Base-by-base conservation (phyloP, 2,888 invertebrate genomes). In the Drosophila borborema region DNA sequence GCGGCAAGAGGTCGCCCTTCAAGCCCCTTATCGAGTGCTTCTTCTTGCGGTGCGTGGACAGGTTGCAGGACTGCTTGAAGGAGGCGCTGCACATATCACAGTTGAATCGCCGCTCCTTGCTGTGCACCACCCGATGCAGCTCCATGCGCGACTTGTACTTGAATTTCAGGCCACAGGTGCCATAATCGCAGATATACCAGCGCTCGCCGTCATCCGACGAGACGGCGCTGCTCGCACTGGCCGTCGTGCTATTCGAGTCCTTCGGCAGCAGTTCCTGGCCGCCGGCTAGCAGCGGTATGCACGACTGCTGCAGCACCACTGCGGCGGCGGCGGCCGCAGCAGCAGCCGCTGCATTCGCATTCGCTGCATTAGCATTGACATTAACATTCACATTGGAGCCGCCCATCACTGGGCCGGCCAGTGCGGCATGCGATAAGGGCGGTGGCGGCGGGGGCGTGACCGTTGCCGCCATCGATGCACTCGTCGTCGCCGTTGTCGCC, bases 61-160 rank as follows among this genome's bases (percentile, higher is more conserved):
- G 69, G 72, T 91, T 91, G 64, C 91, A 91, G 14, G 91, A 91
- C 64, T 91, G 91, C 66, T 91, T 91, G 31, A 91, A 91, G 68
- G 92, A 92, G 56, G 91, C 91, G 62, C 77, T 86, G 73, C 91
- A 91, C 59, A 91, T 73, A 66, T 91, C 92, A 77, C 91, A 91
- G 54, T 87, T 89, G 64, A 91, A 91, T n/a, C 91, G 91, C 51
- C 91, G 84, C 75, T 90, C 91, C 75, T 91, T 91, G 76, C 91
- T 91, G 60, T 91, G 91, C 64, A 91, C 91, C 54, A 91, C 90
- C 6, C 92, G 91, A 76, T 91, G 91, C 71, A 91, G 74, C 59
- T 92, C 91, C 69, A 91, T 87, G 16, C 91, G 87, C 8, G 92
- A 92, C 74, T 92, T 92, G 71, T 91, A 91, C 70, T 91, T 91